These are phyloP conservation scores for Phlogophora meticulosa DNA, from an alignment of 2,888 invertebrate species.

Conservation along the genomic window DNA sequence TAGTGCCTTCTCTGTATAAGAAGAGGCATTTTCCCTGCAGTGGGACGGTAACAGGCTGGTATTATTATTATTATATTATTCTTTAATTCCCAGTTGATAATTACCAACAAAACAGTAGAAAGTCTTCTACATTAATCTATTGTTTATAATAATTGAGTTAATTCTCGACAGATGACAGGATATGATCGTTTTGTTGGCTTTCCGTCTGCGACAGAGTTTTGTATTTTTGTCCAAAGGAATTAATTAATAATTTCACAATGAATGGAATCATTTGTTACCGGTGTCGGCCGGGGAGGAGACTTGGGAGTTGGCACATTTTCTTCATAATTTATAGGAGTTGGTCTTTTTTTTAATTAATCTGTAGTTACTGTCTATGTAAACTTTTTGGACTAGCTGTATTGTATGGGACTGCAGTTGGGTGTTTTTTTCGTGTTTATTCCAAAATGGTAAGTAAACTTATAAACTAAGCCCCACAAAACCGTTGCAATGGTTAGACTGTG, in stretches of 20 bases:
- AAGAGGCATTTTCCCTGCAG: too few species aligned
- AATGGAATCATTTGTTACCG: slow-evolving; percentile 79
- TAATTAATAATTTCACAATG: slow-evolving; percentile 83
- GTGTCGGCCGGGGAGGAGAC: slow-evolving; percentile 44
- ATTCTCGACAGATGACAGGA: slow-evolving; percentile 62
- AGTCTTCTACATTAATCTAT: slow-evolving; percentile 46
- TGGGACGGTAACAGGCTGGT: too few species aligned
- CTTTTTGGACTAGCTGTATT: too few species aligned
- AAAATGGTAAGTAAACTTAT: too few species aligned
- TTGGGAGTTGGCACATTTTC: slow-evolving; percentile 61
- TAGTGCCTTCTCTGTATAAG: too few species aligned
- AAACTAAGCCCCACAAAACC: too few species aligned
- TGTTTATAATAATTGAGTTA: slow-evolving; percentile 61
- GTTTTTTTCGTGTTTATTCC: too few species aligned
- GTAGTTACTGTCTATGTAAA: background rate
- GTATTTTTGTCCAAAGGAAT: slow-evolving; percentile 74
- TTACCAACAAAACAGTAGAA: slow-evolving; percentile 4
- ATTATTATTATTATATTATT: too few species aligned
- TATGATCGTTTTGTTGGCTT: slow-evolving; percentile 65
- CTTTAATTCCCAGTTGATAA: background rate
- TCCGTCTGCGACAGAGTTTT: slow-evolving; percentile 54
- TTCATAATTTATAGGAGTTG: background rate
- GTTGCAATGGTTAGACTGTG: too few species aligned
- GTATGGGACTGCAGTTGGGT: too few species aligned
- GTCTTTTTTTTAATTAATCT: background rate